Base-by-base conservation (phyloP, 2,113 vertebrate species). In the Pithys albifrons region DNA sequence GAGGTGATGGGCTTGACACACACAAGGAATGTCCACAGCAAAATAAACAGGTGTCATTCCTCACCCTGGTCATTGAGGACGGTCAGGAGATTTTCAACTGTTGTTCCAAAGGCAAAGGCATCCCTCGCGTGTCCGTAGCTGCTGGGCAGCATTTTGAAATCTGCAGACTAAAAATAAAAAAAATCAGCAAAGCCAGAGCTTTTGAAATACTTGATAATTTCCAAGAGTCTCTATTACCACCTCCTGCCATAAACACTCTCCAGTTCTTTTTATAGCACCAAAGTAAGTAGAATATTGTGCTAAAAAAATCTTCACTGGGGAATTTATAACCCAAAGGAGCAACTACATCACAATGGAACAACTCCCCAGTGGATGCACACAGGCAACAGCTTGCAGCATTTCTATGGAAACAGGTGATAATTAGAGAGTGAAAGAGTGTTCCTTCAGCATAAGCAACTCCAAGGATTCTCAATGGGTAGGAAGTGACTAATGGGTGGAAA, bases 21-120 rank as follows among this genome's bases (percentile, higher is more conserved):
- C 3, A 1, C 10, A 29, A 28, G 27, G 46, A 62, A 12, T 22
- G 54, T 15, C 8, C 5, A 6, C 8, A 66, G 67, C 41, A 64
- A 61, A 57, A 64, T 1, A 31, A 55, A 46, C 43, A 28, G 2
- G 3, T 66, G 88, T 25, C 46, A 6, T 29, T 76, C 49, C 99
- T 98, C 96, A 99, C 99, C 98, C 89, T 99, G 98, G 83, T 97
- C 98, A 28, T 91, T 97, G 43, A 99, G 97, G 78, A 98, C 91
- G 6, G 98, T 97, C 85, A 99, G 94, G 72, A 99, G 97, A 19
- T 96, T 97, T 95, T 99, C 98, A 85, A 98, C 98, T 97, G 99
- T 96, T n/a, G 97, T 96, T 73, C 99, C 99, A 73, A 99, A 99
- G 0, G 99, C 98, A 28, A 98, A 99, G 89, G 98, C 98, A 37